Percentiles rank a stretch among this genome's conserved stretches.
Conservation (phyloP, 2,113 vertebrate species). For the Siphamia tubifer region DNA sequence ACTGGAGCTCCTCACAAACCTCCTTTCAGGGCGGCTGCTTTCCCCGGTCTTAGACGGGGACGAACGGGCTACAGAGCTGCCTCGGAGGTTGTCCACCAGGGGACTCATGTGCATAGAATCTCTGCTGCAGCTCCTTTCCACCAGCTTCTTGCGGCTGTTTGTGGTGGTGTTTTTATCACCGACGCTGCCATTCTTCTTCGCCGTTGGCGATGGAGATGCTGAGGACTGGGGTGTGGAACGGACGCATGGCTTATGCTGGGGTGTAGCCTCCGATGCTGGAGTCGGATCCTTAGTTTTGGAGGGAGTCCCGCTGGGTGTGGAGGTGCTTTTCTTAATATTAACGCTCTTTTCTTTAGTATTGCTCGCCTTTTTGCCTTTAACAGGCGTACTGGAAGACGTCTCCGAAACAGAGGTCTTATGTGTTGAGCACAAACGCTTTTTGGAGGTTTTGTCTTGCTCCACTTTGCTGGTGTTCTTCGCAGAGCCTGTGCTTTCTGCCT, state of each 20-base stretch:
- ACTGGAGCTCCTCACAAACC: constrained; percentile 84
- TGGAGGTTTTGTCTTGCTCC: constrained; percentile 83
- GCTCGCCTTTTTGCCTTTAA: constrained; percentile 79
- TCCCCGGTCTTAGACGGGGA: constrained; percentile 76
- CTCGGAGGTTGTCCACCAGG: constrained; percentile 79
- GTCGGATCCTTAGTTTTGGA: constrained; percentile 79
- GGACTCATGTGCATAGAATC: constrained; percentile 88
- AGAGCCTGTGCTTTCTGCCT: constrained; percentile 74
- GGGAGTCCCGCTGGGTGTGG: constrained; percentile 78
- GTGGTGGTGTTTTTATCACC: constrained; percentile 64
- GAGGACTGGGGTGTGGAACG: constrained; percentile 73
- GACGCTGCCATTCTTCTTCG: constrained; percentile 73
- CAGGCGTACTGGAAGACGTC: constrained; percentile 75
- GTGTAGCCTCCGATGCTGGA: constrained; percentile 66
- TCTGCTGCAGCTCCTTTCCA: constrained; percentile 86
- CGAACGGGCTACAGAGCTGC: constrained; percentile 66
- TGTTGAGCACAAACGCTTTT: constrained; percentile 84
- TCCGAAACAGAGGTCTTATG: constrained; percentile 78
- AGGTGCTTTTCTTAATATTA: constrained; percentile 76
- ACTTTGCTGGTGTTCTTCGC: constrained; percentile 76
- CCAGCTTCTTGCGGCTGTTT: constrained; percentile 80
- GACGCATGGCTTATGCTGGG: constrained; percentile 81
- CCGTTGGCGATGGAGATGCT: constrained; percentile 78
- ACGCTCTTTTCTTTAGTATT: constrained; percentile 79
- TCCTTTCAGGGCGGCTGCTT: constrained; percentile 70